These are phyloP conservation scores for Bursaphelenchus okinawaensis DNA, from an alignment of 2,888 invertebrate species.

Conservation along the genomic window DNA sequence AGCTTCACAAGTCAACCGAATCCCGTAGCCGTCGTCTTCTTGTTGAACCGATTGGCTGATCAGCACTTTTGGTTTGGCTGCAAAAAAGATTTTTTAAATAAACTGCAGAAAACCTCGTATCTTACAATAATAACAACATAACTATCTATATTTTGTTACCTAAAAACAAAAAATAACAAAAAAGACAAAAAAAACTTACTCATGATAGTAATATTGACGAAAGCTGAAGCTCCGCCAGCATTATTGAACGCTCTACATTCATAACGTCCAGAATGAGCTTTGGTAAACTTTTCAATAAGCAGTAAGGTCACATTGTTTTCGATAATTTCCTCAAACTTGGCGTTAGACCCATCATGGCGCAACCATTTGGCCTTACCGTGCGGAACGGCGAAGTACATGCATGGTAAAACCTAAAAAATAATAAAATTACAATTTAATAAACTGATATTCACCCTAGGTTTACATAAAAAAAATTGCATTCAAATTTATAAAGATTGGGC, in stretches of 20 bases:
- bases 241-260: slow-evolving; percentile 29
- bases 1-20: slow-evolving; percentile 34
- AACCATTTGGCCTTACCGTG: slow-evolving; percentile 40
- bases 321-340: slow-evolving; percentile 9
- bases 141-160: no score
- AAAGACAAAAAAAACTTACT: slow-evolving; percentile 12
- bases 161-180: no score
- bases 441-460: no score
- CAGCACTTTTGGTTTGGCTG: slow-evolving; percentile 10
- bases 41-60: slow-evolving; percentile 8
- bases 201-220: slow-evolving; percentile 19
- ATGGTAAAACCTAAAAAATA: slow-evolving; percentile 38
- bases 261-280: slow-evolving; percentile 27
- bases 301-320: slow-evolving; percentile 20
- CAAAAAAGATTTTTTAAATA: slow-evolving; percentile 1
- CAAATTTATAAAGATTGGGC: no score
- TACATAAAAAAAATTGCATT: no score
- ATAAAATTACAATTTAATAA: no score
- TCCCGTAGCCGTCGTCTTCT: slow-evolving; percentile 11
- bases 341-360: slow-evolving; percentile 1
- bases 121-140: no score
- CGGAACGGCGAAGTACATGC: slow-evolving; percentile 47
- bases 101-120: neutral
- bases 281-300: slow-evolving; percentile 15
- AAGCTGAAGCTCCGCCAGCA: slow-evolving; percentile 23